Percentiles rank a stretch among this genome's conserved stretches.
phyloP scores from a whole-genome alignment of 2,888 invertebrate genomes.

The Spodoptera picta region DNA sequence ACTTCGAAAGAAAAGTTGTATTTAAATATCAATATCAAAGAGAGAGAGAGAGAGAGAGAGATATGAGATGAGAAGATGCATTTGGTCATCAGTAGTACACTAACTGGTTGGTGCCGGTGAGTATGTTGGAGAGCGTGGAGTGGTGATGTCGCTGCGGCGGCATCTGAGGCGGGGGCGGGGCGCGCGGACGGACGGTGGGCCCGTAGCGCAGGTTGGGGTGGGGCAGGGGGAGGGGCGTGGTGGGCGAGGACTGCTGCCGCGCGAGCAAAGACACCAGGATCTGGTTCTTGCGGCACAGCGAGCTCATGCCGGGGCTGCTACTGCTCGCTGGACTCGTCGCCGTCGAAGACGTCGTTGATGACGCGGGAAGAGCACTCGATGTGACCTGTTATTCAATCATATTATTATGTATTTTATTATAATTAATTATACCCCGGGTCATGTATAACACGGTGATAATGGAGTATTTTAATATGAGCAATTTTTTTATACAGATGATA shows the following conservation, averaged over 20 bases:
- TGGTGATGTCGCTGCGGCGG: constrained; percentile 64
- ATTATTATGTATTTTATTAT: background rate
- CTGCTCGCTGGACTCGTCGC: constrained; percentile 52
- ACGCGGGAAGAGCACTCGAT: constrained; percentile 86
- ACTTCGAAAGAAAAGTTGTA: no score
- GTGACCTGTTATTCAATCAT: constrained; percentile 79
- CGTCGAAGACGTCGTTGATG: constrained; percentile 76
- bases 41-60: no score
- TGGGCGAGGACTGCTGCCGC: constrained; percentile 91
- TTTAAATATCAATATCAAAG: no score
- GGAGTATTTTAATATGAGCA: background rate
- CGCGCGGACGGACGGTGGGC: constrained; percentile 64
- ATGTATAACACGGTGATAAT: background rate
- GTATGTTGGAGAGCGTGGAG: constrained; percentile 73
- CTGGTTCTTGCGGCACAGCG: constrained; percentile 94
- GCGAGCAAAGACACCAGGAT: constrained; percentile 95
- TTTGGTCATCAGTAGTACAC: constrained; percentile 32
- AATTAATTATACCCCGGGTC: background rate
- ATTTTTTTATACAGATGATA: no score
- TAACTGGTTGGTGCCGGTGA: constrained; percentile 66
- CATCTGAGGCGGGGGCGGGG: constrained; percentile 67
- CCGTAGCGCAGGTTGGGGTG: constrained; percentile 90
- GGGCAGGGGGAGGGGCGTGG: constrained; percentile 91
- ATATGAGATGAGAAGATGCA: no score
- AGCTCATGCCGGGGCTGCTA: constrained; percentile 84